Evolutionary conservation across 1,140 invertebrate genomes (phyloP).

Genomic region (Drosophila albomicans): DNA sequence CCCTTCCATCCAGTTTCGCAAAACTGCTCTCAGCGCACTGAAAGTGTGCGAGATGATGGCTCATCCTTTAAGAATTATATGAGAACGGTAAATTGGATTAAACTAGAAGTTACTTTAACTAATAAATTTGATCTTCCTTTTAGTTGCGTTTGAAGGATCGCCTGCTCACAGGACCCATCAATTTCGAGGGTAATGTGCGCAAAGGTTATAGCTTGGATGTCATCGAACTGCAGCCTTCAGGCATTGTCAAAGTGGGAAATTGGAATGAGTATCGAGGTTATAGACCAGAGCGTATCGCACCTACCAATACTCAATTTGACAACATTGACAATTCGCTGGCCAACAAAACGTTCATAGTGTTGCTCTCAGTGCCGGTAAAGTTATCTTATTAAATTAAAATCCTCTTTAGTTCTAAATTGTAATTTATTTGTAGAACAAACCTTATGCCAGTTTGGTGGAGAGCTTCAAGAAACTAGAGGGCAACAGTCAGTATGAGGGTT

Average conservation of each 20-base stretch:
- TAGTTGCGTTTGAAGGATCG: constrained; percentile 66
- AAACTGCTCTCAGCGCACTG: constrained; percentile 87
- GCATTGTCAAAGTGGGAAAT: constrained; percentile 89
- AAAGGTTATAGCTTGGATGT: constrained; percentile 93
- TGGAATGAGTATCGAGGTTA: constrained; percentile 87
- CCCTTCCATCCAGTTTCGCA: constrained; percentile 66
- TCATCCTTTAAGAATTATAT: constrained; percentile 94
- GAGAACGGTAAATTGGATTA: constrained; percentile 65
- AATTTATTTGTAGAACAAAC: constrained; percentile 87
- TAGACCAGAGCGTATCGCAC: constrained; percentile 62
- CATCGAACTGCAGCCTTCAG: constrained; percentile 89
- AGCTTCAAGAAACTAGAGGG: constrained; percentile 89
- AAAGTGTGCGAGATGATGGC: constrained; percentile 86
- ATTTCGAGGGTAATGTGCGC: constrained; percentile 94
- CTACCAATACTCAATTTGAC: constrained; percentile 60
- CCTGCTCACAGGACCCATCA: constrained; percentile 91
- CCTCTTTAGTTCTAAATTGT: neutral
- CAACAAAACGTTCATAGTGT: constrained; percentile 93
- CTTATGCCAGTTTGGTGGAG: constrained; percentile 94
- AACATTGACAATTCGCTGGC: constrained; percentile 87
- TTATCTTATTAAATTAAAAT: neutral
- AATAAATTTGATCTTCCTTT: constrained; percentile 49
- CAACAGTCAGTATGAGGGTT: constrained; percentile 94
- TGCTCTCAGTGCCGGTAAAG: constrained; percentile 86
- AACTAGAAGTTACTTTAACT: constrained; percentile 53